These are phyloP conservation scores for Pseudoatta argentina DNA, from an alignment of 1,140 invertebrate genomes.

Conservation along the genomic window DNA sequence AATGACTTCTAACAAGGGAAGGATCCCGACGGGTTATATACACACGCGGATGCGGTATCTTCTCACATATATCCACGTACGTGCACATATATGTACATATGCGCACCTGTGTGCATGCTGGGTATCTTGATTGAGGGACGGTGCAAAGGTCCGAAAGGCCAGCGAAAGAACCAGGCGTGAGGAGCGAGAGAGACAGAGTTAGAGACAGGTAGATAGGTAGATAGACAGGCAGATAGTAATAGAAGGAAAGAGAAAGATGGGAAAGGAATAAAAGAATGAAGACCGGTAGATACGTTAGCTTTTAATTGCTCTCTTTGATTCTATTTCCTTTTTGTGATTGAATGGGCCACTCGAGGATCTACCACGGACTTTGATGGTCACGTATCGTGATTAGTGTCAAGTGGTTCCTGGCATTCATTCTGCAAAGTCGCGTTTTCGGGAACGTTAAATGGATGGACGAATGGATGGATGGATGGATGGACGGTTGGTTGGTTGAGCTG, in stretches of 20 bases:
- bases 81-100: too few relatives aligned
- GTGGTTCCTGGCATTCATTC: slow-evolving; percentile 50
- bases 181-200: slow-evolving; percentile 15
- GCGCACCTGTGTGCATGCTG: background rate
- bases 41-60: slow-evolving; percentile 2
- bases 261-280: slow-evolving; percentile 24
- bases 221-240: slow-evolving; percentile 44
- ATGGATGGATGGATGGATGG: background rate
- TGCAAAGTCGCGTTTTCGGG: slow-evolving; percentile 28
- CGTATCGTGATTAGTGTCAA: slow-evolving; percentile 73
- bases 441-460: background rate
- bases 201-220: slow-evolving; percentile 43
- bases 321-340: slow-evolving; percentile 70
- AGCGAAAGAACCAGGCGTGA: slow-evolving; percentile 16
- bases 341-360: slow-evolving; percentile 57
- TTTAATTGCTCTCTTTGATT: slow-evolving; percentile 77
- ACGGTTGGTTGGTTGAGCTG: background rate
- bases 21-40: slow-evolving; percentile 58
- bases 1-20: slow-evolving; percentile 76
- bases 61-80: background rate
- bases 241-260: background rate
- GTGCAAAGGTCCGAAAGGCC: slow-evolving; percentile 70
- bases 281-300: slow-evolving; percentile 60
- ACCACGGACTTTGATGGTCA: slow-evolving; percentile 65
- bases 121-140: slow-evolving; percentile 73